Evolutionary conservation across 2,113 vertebrate species (phyloP).

Genomic region (Ia io): DNA sequence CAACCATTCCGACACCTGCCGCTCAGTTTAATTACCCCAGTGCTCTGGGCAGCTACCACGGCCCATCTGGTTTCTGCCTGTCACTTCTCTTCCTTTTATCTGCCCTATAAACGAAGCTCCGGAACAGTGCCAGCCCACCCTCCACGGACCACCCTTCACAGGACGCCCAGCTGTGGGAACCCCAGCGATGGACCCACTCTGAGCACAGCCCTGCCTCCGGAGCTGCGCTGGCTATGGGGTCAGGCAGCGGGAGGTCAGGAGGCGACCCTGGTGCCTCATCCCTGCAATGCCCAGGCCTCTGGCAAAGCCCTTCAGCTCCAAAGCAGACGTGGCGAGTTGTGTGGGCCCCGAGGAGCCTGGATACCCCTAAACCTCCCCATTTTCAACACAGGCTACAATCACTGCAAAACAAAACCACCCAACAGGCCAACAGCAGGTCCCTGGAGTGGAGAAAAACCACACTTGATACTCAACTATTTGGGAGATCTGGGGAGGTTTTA

Average conservation of each 20-base stretch:
- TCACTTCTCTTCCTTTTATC: neutral
- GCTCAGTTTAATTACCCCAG: neutral
- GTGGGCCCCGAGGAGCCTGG: neutral
- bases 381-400: accelerated
- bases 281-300: too few relatives aligned
- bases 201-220: neutral
- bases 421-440: accelerated
- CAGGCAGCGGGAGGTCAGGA: neutral
- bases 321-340: neutral
- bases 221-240: neutral
- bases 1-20: neutral
- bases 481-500: accelerated
- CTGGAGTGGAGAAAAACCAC: too few relatives aligned
- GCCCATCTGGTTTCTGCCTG: neutral
- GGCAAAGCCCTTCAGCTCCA: neutral
- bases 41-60: neutral
- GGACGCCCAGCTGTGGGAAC: accelerated
- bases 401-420: neutral
- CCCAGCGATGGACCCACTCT: accelerated
- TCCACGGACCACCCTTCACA: accelerated
- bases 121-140: too few relatives aligned
- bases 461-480: accelerated
- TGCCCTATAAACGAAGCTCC: neutral
- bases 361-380: neutral
- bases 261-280: neutral